Base-by-base conservation (phyloP, 2,888 invertebrate species). In the Endomychus coccineus region DNA sequence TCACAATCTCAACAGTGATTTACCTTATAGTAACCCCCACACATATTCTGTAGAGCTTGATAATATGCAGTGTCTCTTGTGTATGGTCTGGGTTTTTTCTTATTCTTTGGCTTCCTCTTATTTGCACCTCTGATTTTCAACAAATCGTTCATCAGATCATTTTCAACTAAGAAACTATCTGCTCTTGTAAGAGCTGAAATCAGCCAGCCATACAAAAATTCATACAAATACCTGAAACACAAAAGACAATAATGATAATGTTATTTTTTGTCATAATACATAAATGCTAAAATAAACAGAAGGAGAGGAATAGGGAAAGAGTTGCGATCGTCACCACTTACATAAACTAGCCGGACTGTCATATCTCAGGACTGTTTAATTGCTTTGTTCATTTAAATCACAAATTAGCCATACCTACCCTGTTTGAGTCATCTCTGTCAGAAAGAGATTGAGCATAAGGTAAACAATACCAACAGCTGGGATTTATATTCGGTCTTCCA, bases 21-120 rank as follows among this genome's bases (percentile, higher is more conserved):
- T 60, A 83, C 89, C 76, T 92, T 94, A 59, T 89, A 94, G 64
- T 88, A 92, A 4, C 94, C 96, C 1, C 92, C 95, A 63, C 91
- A 91, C 74, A 96, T 80, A 61, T 88, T 88, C 64, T 94, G 90
- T 68, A 91, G 73, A 1, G 90, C 91, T 65, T 95, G 94, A 53
- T 85, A 84, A 64, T 87, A 75, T n/a, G 86, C 75, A 27, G 88
- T 84, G 59, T 96, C 94, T 42, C 80, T 70, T 16, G 82, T 83
- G 56, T 87, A 85, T 0, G 86, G 84, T 29, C 82, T 73, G 1
- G 73, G 66, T 44, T 73, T 69, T 35, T 74, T 73, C 51, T 75
- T 77, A 50, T 58, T 55, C 41, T 79, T 64, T 9, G 59, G 82
- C 53, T 77, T 83, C 65, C 80, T 86, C 69, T 73, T 82, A 55